Conservation (phyloP, 2,797 vertebrate genomes). For the Xenops minutus region DNA sequence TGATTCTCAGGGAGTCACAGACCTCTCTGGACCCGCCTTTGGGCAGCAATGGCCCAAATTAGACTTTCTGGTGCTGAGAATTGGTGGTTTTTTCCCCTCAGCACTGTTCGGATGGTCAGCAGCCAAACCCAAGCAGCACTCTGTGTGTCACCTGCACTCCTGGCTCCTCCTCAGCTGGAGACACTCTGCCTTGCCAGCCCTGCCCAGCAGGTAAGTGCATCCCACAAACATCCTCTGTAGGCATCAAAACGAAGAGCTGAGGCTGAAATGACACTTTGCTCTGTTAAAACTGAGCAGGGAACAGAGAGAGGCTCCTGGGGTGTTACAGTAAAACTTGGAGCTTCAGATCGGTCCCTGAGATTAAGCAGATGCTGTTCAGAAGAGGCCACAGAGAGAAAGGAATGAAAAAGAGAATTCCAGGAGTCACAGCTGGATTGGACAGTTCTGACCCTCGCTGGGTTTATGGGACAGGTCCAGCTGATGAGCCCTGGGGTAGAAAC, state of each 20-base stretch:
- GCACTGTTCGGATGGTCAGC: conserved; percentile 76
- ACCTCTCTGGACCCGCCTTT: background rate
- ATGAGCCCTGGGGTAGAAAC: background rate
- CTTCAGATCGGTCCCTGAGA: background rate
- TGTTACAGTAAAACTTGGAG: background rate
- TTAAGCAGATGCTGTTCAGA: background rate
- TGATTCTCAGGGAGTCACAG: too few species aligned
- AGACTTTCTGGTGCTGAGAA: background rate
- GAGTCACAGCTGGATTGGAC: background rate
- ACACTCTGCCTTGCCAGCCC: conserved; percentile 68
- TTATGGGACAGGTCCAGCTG: background rate
- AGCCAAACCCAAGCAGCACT: conserved; percentile 73
- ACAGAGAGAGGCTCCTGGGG: background rate
- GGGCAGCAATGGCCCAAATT: background rate
- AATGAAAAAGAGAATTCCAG: background rate
- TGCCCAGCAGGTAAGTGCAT: conserved; percentile 80
- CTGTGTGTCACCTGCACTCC: conserved; percentile 71
- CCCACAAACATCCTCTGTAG: background rate
- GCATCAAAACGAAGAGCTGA: background rate
- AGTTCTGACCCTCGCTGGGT: background rate
- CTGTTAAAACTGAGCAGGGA: background rate
- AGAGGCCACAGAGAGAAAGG: background rate
- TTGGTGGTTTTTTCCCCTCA: background rate
- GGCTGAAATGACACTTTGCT: background rate
- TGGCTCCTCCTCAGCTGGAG: conserved; percentile 74